Percentiles rank a stretch among this genome's conserved stretches.
These are phyloP conservation scores for Orthonevra nobilis DNA, from an alignment of 2,888 invertebrate species.

Conservation along the genomic window DNA sequence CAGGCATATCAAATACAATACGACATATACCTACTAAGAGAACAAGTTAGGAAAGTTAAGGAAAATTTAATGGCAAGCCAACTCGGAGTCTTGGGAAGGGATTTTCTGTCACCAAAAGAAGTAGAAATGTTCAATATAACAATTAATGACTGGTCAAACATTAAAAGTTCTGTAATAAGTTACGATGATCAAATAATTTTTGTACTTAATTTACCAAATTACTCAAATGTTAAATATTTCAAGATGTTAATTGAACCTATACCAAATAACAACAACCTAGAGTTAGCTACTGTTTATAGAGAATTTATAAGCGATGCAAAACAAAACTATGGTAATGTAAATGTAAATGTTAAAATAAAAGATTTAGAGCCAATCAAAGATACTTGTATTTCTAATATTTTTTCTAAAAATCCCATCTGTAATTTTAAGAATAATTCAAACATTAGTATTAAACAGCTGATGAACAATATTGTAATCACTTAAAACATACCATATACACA, in stretches of 20 bases:
- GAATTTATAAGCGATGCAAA: conserved; percentile 9
- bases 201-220: conserved; percentile 28
- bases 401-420: conserved; percentile 18
- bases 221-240: conserved; percentile 1
- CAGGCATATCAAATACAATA: conserved; percentile 28
- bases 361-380: conserved; percentile 13
- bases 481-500: too few species aligned
- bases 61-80: conserved; percentile 20
- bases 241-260: too few species aligned
- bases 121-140: conserved; percentile 17
- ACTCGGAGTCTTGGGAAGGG: conserved; percentile 20
- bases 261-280: too few species aligned
- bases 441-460: conserved; percentile 5
- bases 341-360: neutral
- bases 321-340: neutral
- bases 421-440: conserved; percentile 2
- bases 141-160: neutral
- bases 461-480: too few species aligned
- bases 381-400: conserved; percentile 5
- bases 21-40: neutral
- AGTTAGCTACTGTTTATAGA: neutral
- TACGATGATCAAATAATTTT: conserved; percentile 26
- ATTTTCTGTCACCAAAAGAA: conserved; percentile 20
- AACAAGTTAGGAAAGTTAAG: conserved; percentile 29
- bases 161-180: too few species aligned